Evolutionary conservation across 2,113 vertebrate genomes (phyloP).

Genomic region (Brachirus orientalis): DNA sequence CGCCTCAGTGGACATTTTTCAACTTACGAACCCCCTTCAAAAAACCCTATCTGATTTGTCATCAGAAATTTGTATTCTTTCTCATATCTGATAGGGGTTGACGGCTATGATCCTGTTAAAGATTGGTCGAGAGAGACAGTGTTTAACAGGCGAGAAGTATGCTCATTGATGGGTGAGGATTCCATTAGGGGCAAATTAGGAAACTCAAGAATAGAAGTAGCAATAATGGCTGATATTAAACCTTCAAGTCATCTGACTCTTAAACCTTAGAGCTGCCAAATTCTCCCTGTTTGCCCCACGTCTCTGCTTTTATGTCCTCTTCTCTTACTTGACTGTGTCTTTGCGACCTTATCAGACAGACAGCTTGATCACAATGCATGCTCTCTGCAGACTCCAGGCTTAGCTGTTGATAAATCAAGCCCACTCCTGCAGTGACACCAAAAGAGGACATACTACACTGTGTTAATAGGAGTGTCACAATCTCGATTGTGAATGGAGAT

Average conservation of each 20-base stretch:
- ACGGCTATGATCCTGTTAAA: constrained; percentile 54
- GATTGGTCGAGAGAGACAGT: constrained; percentile 63
- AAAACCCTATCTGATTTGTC: constrained; percentile 51
- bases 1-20: constrained; percentile 30
- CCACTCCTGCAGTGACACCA: constrained; percentile 35
- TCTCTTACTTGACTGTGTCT: constrained; percentile 27
- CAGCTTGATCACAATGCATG: constrained; percentile 48
- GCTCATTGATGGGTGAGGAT: constrained; percentile 72
- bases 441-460: no score
- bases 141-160: constrained; percentile 67
- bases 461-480: no score
- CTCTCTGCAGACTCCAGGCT: constrained; percentile 42
- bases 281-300: constrained; percentile 32
- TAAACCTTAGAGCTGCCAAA: constrained; percentile 41
- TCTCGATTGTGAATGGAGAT: no score
- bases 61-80: constrained; percentile 48
- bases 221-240: constrained; percentile 76
- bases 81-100: constrained; percentile 53
- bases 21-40: constrained; percentile 37
- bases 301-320: constrained; percentile 32
- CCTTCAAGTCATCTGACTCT: constrained; percentile 70
- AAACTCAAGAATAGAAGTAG: constrained; percentile 72
- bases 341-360: constrained; percentile 41
- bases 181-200: constrained; percentile 73
- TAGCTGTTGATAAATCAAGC: constrained; percentile 64